Conservation (phyloP, 2,113 vertebrate species). For the Caracal caracal region DNA sequence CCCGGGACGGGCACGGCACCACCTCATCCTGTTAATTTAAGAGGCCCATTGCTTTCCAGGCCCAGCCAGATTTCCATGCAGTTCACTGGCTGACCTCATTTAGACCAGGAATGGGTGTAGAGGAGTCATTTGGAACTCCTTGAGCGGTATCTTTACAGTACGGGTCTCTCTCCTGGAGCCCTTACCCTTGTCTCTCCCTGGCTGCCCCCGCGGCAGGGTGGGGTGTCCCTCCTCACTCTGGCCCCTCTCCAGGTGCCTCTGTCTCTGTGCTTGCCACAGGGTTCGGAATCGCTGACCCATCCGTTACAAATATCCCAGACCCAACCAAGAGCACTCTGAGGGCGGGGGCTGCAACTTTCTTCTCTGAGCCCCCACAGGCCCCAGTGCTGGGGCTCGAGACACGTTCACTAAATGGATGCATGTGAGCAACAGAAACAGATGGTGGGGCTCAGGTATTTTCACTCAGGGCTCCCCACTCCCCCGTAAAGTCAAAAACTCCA, state of each 20-base stretch:
- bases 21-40: not conserved
- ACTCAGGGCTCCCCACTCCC: not conserved
- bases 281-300: not conserved
- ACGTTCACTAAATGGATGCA: not conserved
- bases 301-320: not conserved
- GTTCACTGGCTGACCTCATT: not conserved
- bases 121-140: not conserved
- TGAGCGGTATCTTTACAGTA: not conserved
- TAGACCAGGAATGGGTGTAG: not conserved
- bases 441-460: not conserved
- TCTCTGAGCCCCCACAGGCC: not conserved
- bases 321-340: not conserved
- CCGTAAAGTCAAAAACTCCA: not conserved
- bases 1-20: accelerated
- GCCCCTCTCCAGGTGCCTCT: not conserved
- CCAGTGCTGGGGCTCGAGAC: not conserved
- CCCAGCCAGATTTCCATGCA: not conserved
- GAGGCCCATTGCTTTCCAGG: not conserved
- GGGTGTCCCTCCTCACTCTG: not conserved
- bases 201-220: accelerated
- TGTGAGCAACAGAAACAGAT: not conserved
- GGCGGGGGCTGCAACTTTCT: not conserved
- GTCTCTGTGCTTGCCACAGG: not conserved
- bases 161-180: not conserved
- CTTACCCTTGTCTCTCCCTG: not conserved